Evolutionary conservation across 1,140 invertebrate species (phyloP), one percentile per base, ranked within the genome.

Genomic region (Holcopasites calliopsidis): DNA sequence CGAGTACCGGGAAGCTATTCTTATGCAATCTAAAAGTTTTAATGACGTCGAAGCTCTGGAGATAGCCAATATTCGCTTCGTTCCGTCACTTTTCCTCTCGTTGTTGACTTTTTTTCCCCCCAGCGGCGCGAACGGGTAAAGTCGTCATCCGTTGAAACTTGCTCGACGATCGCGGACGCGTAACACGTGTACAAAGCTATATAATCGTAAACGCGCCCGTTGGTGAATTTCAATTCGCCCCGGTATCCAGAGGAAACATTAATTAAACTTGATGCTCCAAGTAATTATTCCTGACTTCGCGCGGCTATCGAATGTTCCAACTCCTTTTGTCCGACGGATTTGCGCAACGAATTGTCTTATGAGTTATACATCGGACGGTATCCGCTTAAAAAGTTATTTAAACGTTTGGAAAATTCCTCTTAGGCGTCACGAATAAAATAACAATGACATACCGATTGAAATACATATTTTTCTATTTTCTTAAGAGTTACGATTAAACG

Each of bases 11-110:
- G 82, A 84, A 85, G 80, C 88, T 81, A 91, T 90, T 91, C 89
- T 91, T 91, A 87, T 89, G 88, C 90, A 91, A 91, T 91, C 83
- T 91, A 90, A 91, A 91, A 90, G 90, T 91, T 91, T 91, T 91
- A 91, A 91, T 90, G 90, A 91, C 88, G 87, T 85, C 85, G 87
- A 86, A 84, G 83, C 85, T 87, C 79, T 79, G 61, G 84, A 88
- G 87, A 88, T 90, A 85, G 87, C 87, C 88, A 90, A 90, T 91
- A 91, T 91, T 90, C 88, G 89, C 88, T 90, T 87, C 82, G 80
- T 90, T 90, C 86, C 84, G 87, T 88, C 87, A 88, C 87, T 89
- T 89, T 86, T 89, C 87, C 74, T 62, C 80, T 72, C 72, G 68
- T 73, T 76, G 75, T 65, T 70, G 69, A 76, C 54, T 76, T 76